Evolutionary conservation across 2,888 invertebrate species (phyloP), one percentile per base, ranked within the genome.

Genomic region (Amphiduros pacificus): DNA sequence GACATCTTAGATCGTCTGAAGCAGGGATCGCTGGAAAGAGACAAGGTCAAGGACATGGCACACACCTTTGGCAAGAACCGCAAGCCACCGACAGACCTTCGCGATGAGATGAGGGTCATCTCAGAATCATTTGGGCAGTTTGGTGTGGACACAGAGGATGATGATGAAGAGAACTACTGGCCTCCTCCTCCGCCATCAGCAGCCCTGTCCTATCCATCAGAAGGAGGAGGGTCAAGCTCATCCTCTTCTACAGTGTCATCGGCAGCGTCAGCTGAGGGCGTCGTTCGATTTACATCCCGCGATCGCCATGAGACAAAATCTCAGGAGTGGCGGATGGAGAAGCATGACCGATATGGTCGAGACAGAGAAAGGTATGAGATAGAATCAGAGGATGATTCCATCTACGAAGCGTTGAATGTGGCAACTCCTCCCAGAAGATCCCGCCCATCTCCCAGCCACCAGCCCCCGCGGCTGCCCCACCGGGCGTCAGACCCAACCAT

Each of bases 11-110:
- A 28, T 3, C 48, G 41, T 22, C 60, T 62, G 44, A 44, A 59
- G 22, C 31, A 62, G 24, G 64, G 61, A 2, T 60, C 55, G 20
- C 44, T 59, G 22, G 32, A 41, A 22, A 28, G 48, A 9, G 55
- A 57, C 3, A 36, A 49, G 29, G 64, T 64, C 36, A 64, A 64
- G 31, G 61, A 51, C 49, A 27, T 64, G 26, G 59, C 62, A 4
- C 26, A 20, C 36, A 61, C 22, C 53, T 60, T 58, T 49, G 57
- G 44, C 32, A 20, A 20, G 49, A 36, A 32, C 1, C 2, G 50
- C 50, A n/a, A n/a, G n/a, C n/a, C n/a, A n/a, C n/a, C n/a, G n/a
- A n/a, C n/a, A n/a, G n/a, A n/a, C n/a, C n/a, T n/a, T n/a, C n/a
- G n/a, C n/a, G 32, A 4, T 3, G 14, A 14, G 28, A 29, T 28